Evolutionary conservation across 2,888 invertebrate genomes (phyloP).

Genomic region (Apoda limacodes): DNA sequence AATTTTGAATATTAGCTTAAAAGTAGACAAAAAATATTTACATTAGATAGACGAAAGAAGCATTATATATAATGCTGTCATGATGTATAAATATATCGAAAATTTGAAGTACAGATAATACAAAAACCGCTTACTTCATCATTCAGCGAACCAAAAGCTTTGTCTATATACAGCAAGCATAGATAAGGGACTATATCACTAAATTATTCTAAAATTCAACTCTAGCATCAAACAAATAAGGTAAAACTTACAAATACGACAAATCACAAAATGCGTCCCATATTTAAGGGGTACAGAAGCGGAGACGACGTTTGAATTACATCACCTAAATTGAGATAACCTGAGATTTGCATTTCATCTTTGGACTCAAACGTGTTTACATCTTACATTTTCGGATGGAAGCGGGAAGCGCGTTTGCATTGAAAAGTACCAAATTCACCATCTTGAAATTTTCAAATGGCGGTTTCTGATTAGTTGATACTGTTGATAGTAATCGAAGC

Average conservation of each 20-base stretch:
- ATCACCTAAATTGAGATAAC: no score
- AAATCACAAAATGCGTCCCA: constrained; percentile 45
- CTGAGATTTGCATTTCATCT: no score
- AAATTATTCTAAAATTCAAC: constrained; percentile 32
- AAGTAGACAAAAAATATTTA: constrained; percentile 41
- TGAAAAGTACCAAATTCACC: no score
- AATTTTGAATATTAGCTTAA: constrained; percentile 45
- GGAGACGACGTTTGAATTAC: no score
- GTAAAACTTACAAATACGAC: constrained; percentile 36
- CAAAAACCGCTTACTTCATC: constrained; percentile 17
- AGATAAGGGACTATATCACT: constrained; percentile 32
- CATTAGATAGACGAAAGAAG: constrained; percentile 32
- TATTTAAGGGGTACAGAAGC: no score
- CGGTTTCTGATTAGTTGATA: no score
- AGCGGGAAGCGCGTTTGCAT: no score
- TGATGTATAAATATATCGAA: constrained; percentile 41
- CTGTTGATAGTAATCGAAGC: no score
- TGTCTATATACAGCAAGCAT: constrained; percentile 36
- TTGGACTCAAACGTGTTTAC: no score
- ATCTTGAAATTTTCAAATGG: no score
- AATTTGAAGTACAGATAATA: constrained; percentile 34
- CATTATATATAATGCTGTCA: constrained; percentile 18
- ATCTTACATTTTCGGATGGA: no score
- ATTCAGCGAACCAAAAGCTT: constrained; percentile 32
- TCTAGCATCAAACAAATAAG: constrained; percentile 35